Conservation (phyloP, 2,113 vertebrate genomes). For the Montifringilla adamsi region DNA sequence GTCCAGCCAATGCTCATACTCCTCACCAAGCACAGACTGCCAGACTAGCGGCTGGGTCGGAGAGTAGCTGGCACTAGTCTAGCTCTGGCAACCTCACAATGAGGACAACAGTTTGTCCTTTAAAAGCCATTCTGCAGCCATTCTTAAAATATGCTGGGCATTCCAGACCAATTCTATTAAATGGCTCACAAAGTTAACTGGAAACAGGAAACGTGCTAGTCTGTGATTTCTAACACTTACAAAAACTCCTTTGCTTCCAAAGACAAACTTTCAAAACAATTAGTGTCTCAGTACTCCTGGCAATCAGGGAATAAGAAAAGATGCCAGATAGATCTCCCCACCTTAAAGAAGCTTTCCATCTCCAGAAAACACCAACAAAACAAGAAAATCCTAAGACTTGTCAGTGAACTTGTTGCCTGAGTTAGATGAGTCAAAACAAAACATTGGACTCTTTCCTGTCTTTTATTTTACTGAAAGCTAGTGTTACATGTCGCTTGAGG, state of each 20-base stretch:
- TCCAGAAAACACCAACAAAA: neutral
- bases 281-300: neutral
- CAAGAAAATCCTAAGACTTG: neutral
- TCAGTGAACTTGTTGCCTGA: neutral
- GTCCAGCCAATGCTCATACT: neutral
- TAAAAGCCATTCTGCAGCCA: neutral
- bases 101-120: neutral
- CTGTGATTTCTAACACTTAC: neutral
- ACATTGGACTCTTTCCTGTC: neutral
- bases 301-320: neutral
- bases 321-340: neutral
- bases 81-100: neutral
- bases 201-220: neutral
- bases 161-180: neutral
- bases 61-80: neutral
- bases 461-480: conserved; percentile 1
- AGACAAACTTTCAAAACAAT: neutral
- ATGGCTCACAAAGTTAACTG: neutral
- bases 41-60: neutral
- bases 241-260: neutral
- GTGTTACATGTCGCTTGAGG: neutral
- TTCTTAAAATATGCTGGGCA: neutral
- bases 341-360: neutral
- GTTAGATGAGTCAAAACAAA: neutral
- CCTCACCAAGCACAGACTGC: neutral